Evolutionary conservation across 2,113 vertebrate species (phyloP).

Genomic region (Nibea albiflora): DNA sequence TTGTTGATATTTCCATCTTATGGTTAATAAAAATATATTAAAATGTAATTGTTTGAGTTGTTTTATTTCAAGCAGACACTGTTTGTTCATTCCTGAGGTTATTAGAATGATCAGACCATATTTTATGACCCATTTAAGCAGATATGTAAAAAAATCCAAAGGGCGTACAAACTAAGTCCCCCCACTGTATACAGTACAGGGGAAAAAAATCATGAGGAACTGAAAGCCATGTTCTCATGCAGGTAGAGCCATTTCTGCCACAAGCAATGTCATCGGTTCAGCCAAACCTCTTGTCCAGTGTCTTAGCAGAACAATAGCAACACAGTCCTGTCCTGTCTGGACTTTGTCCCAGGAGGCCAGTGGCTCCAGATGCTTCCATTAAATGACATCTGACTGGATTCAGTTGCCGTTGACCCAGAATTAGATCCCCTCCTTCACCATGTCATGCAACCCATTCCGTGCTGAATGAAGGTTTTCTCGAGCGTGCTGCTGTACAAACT

Average conservation of each 20-base stretch:
- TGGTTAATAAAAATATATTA: too few species aligned
- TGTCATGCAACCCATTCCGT: slow-evolving; percentile 38
- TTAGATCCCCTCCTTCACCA: slow-evolving; percentile 13
- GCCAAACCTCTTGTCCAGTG: not conserved
- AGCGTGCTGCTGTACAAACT: not conserved
- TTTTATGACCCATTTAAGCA: too few species aligned
- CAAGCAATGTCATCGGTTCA: not conserved
- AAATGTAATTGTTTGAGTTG: too few species aligned
- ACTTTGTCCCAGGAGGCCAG: slow-evolving; percentile 14
- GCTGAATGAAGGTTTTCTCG: not conserved
- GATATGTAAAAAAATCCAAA: too few species aligned
- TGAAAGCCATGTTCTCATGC: too few species aligned
- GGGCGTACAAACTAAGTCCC: too few species aligned
- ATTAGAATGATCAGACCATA: too few species aligned
- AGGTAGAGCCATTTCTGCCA: not conserved
- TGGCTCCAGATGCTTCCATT: not conserved
- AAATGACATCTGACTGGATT: fast-evolving
- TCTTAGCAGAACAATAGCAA: not conserved
- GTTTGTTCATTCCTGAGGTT: too few species aligned
- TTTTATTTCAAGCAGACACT: too few species aligned
- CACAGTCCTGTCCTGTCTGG: not conserved
- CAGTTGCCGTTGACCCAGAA: not conserved
- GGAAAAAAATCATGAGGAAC: too few species aligned
- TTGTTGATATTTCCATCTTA: too few species aligned
- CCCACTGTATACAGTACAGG: too few species aligned